phyloP scores from a whole-genome alignment of 2,113 vertebrate genomes.

The Hipposideros armiger region DNA sequence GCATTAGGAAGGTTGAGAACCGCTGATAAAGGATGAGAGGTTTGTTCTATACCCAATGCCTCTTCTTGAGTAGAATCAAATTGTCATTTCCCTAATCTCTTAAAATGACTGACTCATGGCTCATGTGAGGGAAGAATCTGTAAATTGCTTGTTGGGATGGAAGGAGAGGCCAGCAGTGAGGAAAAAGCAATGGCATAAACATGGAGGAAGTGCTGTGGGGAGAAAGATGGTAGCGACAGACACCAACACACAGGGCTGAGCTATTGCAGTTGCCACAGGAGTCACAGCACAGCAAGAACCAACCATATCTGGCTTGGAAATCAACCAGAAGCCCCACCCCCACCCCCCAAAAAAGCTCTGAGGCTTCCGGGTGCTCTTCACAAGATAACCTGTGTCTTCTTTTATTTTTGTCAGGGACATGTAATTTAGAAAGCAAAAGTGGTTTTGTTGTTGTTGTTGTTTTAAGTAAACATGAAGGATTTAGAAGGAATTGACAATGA shows the following conservation, averaged over 20 bases:
- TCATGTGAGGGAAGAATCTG: neutral
- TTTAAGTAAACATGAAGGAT: slow-evolving; percentile 21
- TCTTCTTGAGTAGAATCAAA: slow-evolving; percentile 12
- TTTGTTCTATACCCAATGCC: neutral
- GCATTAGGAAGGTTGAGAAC: too few relatives aligned
- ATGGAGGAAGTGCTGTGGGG: fast-evolving
- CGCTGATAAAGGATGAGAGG: neutral
- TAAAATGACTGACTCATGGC: neutral
- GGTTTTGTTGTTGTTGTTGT: neutral
- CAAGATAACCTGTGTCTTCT: neutral
- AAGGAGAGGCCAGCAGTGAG: neutral
- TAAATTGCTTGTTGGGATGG: neutral
- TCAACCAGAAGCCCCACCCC: neutral
- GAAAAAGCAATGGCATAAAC: neutral
- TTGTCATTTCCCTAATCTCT: slow-evolving; percentile 9
- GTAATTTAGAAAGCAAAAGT: neutral
- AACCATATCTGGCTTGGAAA: neutral
- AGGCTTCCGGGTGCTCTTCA: neutral
- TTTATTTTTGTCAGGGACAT: neutral
- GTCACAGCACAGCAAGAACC: neutral
- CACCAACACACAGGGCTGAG: fast-evolving
- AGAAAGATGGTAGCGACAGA: too few relatives aligned
- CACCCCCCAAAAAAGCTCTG: neutral
- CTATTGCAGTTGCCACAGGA: neutral
- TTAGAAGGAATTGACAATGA: slow-evolving; percentile 38